A percentile compares a stretch with the other conserved stretches of the same genome.
These are phyloP conservation scores for Ctenoplectra terminalis DNA, from an alignment of 1,140 invertebrate genomes.

Conservation along the genomic window DNA sequence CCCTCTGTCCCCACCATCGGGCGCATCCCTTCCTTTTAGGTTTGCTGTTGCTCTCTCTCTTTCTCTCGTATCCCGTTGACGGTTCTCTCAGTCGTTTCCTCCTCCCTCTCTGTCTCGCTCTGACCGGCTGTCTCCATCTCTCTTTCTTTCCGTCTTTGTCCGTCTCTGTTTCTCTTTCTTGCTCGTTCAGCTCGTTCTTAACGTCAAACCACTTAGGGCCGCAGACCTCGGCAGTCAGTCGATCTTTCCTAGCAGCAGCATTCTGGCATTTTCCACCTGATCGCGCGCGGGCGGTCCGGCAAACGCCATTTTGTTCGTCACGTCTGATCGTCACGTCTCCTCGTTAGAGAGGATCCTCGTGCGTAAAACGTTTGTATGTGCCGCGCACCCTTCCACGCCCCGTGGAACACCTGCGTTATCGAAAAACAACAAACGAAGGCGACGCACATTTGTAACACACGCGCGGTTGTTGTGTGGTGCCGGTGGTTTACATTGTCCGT, in stretches of 20 bases:
- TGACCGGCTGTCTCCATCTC: constrained; percentile 42
- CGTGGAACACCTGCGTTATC: constrained; percentile 57
- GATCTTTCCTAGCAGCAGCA: constrained; percentile 75
- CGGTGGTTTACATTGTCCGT: constrained; percentile 39
- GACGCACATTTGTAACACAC: constrained; percentile 52
- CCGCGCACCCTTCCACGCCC: constrained; percentile 58
- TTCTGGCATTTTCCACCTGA: constrained; percentile 78
- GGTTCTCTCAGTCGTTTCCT: constrained; percentile 47
- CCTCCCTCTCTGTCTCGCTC: constrained; percentile 52
- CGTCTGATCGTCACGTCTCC: constrained; percentile 52
- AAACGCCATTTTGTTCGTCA: constrained; percentile 76
- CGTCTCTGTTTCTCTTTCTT: constrained; percentile 59
- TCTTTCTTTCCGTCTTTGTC: constrained; percentile 47
- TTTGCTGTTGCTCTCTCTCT: constrained; percentile 43
- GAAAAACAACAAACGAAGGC: constrained; percentile 43
- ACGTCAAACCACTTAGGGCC: constrained; percentile 79
- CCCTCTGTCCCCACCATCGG: constrained; percentile 55
- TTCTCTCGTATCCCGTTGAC: constrained; percentile 15
- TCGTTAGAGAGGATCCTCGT: constrained; percentile 59
- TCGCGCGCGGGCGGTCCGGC: constrained; percentile 70
- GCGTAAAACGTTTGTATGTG: constrained; percentile 65
- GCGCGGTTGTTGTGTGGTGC: constrained; percentile 61
- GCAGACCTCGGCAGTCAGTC: constrained; percentile 77
- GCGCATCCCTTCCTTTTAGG: constrained; percentile 41
- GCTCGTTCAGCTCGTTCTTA: constrained; percentile 73